Evolutionary conservation across 2,797 vertebrate genomes (phyloP).

Genomic region (Cygnus olor): DNA sequence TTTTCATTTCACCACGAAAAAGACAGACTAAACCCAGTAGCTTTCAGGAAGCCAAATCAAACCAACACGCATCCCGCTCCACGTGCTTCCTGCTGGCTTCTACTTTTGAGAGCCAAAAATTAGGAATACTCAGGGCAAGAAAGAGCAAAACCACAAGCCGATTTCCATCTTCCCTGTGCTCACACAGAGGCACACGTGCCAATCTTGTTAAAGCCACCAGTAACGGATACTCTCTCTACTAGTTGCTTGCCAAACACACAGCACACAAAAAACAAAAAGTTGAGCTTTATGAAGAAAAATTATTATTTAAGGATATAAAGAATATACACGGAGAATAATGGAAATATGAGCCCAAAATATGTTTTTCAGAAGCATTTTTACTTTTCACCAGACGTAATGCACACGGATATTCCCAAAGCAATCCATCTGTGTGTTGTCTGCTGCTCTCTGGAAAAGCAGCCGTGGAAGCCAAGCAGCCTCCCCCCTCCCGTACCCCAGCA

Average conservation of each 20-base stretch:
- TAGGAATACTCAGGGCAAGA: background rate
- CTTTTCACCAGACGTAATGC: background rate
- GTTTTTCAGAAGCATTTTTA: accelerated
- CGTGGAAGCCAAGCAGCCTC: background rate
- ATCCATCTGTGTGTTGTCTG: background rate
- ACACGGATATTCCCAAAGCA: background rate
- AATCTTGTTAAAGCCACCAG: background rate
- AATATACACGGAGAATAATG: background rate
- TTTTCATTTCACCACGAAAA: background rate
- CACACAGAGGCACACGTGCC: accelerated
- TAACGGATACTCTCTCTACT: background rate
- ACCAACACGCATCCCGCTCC: background rate
- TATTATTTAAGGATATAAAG: background rate
- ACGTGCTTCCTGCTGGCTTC: background rate
- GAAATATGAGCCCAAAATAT: background rate
- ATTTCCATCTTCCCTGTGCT: background rate
- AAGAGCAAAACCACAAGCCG: background rate
- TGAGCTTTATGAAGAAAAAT: background rate
- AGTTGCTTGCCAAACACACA: background rate
- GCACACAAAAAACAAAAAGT: background rate
- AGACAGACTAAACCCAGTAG: background rate
- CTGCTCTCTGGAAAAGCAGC: background rate
- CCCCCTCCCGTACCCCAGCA: background rate
- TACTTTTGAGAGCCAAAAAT: background rate
- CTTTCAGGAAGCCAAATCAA: background rate